These are phyloP conservation scores for Trachelus stipa DNA, from an alignment of 2,888 invertebrate species.

Conservation along the genomic window DNA sequence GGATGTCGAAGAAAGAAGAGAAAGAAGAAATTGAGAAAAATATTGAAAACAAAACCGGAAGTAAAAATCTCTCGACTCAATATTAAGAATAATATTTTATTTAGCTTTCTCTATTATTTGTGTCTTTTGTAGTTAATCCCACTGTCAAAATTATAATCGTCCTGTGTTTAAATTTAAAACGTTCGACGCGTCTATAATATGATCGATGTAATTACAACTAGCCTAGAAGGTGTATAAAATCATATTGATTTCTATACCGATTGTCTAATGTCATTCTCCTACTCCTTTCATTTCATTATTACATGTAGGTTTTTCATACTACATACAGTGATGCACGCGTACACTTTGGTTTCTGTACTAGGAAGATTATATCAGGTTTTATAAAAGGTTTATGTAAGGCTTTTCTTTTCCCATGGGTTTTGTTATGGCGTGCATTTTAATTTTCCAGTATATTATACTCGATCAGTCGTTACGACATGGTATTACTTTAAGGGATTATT, in stretches of 20 bases:
- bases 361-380: background rate
- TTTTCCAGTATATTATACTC: background rate
- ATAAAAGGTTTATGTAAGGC: background rate
- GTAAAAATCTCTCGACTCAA: background rate
- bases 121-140: background rate
- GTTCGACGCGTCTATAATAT: background rate
- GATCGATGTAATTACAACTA: background rate
- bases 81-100: background rate
- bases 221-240: background rate
- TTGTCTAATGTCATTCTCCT: background rate
- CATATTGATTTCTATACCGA: background rate
- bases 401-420: background rate
- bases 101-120: background rate
- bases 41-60: background rate
- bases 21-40: background rate
- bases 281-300: background rate
- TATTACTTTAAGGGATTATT: background rate
- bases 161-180: background rate
- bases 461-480: background rate
- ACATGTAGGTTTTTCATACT: background rate
- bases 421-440: background rate
- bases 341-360: background rate
- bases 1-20: background rate
- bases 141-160: background rate
- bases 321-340: background rate